Evolutionary conservation across 2,113 vertebrate species (phyloP).

Genomic region (Bos indicus): DNA sequence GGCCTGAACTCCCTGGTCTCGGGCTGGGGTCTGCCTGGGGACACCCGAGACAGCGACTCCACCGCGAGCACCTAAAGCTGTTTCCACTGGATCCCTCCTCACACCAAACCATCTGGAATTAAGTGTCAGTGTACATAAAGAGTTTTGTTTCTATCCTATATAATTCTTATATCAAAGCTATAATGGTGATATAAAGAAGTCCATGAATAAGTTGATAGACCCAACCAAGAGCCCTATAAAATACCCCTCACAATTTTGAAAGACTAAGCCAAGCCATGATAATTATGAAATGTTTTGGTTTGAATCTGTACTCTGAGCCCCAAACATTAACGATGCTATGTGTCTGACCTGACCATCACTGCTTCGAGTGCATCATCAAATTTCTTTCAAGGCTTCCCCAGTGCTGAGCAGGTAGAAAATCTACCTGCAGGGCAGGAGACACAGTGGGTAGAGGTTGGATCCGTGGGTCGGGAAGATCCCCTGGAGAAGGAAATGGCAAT

Average conservation of each 20-base stretch:
- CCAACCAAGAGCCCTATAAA: neutral
- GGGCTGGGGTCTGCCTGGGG: neutral
- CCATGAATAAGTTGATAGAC: neutral
- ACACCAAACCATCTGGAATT: neutral
- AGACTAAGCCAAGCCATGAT: neutral
- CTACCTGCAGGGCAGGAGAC: neutral
- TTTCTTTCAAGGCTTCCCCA: neutral
- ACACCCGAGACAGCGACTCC: neutral
- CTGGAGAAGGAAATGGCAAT: neutral
- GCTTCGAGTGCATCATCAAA: neutral
- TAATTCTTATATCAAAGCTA: neutral
- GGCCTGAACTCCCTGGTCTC: neutral
- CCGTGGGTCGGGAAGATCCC: neutral
- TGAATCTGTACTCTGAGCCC: neutral
- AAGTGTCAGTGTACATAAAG: neutral
- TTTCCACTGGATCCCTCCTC: neutral
- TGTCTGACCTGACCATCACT: neutral
- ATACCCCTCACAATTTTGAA: neutral
- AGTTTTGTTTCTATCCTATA: neutral
- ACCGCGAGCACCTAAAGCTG: neutral
- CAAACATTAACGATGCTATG: neutral
- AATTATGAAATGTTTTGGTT: neutral
- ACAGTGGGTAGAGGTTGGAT: neutral
- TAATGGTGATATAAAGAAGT: neutral
- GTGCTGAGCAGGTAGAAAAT: neutral